Conservation (phyloP, 2,888 invertebrate genomes). For the Limnephilus lunatus region DNA sequence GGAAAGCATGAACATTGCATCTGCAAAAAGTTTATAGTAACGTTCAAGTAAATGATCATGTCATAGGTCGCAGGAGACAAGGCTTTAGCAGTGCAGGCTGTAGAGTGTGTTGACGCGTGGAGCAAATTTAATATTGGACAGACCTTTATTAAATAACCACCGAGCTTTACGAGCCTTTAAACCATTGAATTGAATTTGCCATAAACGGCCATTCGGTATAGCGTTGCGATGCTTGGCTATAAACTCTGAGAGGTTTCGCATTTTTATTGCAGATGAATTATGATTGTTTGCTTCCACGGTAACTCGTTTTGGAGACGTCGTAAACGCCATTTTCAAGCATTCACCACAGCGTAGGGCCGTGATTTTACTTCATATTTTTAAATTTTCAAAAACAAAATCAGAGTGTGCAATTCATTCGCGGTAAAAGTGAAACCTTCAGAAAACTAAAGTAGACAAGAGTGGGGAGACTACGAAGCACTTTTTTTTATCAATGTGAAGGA, state of each 20-base stretch:
- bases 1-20: too few species aligned
- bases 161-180: neutral
- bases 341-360: neutral
- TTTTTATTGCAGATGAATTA: neutral
- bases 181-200: neutral
- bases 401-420: too few species aligned
- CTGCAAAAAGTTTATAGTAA: too few species aligned
- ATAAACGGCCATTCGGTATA: neutral
- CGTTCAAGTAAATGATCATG: too few species aligned
- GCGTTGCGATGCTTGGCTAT: neutral
- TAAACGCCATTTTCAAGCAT: neutral
- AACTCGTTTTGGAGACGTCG: neutral
- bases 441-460: too few species aligned
- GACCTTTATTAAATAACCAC: neutral
- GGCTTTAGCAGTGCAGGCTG: neutral
- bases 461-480: too few species aligned
- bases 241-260: neutral
- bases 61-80: too few species aligned
- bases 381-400: too few species aligned
- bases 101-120: neutral
- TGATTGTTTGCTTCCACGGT: neutral
- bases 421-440: too few species aligned
- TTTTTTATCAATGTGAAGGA: too few species aligned
- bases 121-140: neutral
- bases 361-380: neutral